A percentile compares a stretch with the other conserved stretches of the same genome.
Evolutionary conservation across 2,888 invertebrate species (phyloP).

Genomic region (Ectemnius continuus): DNA sequence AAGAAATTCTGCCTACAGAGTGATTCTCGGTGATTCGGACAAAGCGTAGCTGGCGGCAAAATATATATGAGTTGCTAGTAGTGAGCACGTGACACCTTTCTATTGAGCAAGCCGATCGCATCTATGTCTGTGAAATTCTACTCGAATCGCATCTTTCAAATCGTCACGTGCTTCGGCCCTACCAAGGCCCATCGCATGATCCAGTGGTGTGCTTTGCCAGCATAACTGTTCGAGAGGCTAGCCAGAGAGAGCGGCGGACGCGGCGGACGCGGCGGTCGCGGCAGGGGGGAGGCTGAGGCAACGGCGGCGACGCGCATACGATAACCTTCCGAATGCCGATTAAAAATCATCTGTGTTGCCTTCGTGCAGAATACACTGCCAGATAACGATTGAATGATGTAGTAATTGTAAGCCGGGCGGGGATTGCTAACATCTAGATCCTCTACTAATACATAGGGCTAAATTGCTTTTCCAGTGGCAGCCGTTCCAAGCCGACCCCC

Average conservation of each 20-base stretch:
- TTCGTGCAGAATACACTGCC: too few species aligned
- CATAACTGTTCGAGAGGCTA: background rate
- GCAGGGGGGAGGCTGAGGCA: too few species aligned
- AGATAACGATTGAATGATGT: background rate
- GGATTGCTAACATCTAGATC: too few species aligned
- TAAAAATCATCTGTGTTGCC: background rate
- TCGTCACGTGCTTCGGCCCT: background rate
- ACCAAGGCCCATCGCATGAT: constrained; percentile 9
- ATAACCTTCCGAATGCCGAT: constrained; percentile 32
- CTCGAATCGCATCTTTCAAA: background rate
- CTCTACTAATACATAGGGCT: too few species aligned
- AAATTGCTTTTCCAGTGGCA: too few species aligned
- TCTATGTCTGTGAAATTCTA: background rate
- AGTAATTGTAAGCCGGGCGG: too few species aligned
- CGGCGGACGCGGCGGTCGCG: too few species aligned
- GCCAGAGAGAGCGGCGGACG: background rate
- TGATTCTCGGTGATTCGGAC: too few species aligned
- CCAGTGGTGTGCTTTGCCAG: background rate
- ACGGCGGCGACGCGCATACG: background rate
- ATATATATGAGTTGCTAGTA: background rate
- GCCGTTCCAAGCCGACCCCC: too few species aligned
- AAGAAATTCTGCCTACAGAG: too few species aligned
- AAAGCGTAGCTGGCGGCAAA: too few species aligned
- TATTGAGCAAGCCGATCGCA: background rate
- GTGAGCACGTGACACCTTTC: background rate